These are phyloP conservation scores for Donacobius atricapilla DNA, from an alignment of 2,113 vertebrate genomes.

Conservation along the genomic window DNA sequence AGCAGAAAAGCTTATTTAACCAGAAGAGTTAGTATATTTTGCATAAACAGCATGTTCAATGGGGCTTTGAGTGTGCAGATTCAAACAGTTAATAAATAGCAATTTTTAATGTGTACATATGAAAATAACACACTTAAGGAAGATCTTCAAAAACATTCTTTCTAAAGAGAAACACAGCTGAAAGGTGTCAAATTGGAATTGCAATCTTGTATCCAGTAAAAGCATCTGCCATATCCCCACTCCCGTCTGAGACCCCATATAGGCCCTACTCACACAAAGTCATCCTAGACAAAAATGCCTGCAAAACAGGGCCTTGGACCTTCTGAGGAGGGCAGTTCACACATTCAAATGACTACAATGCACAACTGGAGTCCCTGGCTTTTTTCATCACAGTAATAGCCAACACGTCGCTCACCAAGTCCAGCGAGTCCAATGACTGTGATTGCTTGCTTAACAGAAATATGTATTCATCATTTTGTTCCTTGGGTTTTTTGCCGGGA, in stretches of 20 bases:
- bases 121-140: not conserved
- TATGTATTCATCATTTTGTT: conserved; percentile 39
- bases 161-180: not conserved
- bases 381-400: not conserved
- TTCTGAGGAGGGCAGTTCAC: not conserved
- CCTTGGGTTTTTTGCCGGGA: conserved; percentile 33
- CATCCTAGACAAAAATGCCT: not conserved
- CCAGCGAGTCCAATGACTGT: conserved; percentile 18
- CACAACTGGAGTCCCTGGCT: not conserved
- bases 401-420: conserved; percentile 71
- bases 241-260: not conserved
- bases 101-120: not conserved
- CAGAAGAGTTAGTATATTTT: not conserved
- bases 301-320: not conserved
- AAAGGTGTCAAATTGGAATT: not conserved
- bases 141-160: not conserved
- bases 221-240: not conserved
- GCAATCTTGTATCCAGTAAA: not conserved
- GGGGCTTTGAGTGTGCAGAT: not conserved
- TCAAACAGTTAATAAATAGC: not conserved
- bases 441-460: conserved; percentile 37
- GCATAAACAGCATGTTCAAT: not conserved
- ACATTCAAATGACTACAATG: not conserved
- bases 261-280: not conserved
- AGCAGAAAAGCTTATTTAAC: not conserved